Evolutionary conservation across 2,797 vertebrate genomes (phyloP).

Genomic region (Eleutherodactylus coqui): DNA sequence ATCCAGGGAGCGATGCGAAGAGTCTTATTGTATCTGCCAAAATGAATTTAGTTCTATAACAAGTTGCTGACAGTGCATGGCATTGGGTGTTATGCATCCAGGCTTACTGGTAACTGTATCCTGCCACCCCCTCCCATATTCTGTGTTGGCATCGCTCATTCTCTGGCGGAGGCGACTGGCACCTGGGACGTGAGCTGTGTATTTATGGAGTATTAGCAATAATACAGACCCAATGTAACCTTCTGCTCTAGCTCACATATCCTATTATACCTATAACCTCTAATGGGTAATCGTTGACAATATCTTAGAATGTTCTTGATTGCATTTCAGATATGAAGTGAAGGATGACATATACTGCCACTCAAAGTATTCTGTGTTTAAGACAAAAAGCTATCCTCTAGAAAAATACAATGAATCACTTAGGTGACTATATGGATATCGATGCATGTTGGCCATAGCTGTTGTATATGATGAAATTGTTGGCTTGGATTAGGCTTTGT

Average conservation of each 20-base stretch:
- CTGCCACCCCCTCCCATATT: constrained; percentile 43
- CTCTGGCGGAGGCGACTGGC: constrained; percentile 42
- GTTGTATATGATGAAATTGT: not conserved
- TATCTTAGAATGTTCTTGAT: not conserved
- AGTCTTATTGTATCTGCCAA: constrained; percentile 55
- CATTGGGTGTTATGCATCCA: constrained; percentile 32
- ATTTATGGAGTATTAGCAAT: constrained; percentile 42
- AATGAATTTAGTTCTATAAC: constrained; percentile 13
- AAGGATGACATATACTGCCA: not conserved
- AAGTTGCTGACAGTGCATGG: constrained; percentile 55
- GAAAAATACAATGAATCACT: too few species aligned
- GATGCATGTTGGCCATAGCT: not conserved
- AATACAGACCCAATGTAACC: constrained; percentile 31
- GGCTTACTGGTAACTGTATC: constrained; percentile 48
- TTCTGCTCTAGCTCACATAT: constrained; percentile 2
- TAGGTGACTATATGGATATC: not conserved
- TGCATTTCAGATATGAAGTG: not conserved
- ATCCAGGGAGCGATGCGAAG: constrained; percentile 11
- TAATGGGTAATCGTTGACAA: not conserved
- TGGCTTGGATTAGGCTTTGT: not conserved
- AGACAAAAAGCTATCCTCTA: not conserved
- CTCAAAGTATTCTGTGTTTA: not conserved
- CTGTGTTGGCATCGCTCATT: constrained; percentile 30
- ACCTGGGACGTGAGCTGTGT: constrained; percentile 45
- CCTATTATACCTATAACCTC: not conserved